Base-by-base conservation (phyloP, 2,797 vertebrate species). In the Cynopterus sphinx region DNA sequence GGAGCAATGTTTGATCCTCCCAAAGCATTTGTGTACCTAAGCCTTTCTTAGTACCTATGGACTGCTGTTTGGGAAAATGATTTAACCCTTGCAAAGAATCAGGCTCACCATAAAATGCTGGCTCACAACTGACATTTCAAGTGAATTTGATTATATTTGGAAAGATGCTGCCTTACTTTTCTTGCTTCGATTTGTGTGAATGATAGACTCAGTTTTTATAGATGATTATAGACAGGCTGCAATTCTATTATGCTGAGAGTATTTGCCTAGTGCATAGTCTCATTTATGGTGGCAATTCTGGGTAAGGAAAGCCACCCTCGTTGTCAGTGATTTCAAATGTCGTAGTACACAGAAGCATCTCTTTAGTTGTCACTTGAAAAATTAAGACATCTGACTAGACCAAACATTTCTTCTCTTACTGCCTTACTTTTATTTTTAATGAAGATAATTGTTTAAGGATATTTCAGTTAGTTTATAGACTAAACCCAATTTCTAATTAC, bases 391-490 rank as follows among this genome's bases (percentile, higher is more conserved):
- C 3, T 71, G 65, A n/a, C 89, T 82, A 53, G 10, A 65, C 49
- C 10, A 8, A 84, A 53, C 19, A 31, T 87, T 83, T 87, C 24
- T 89, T 81, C 21, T 91, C 65, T 96, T 7, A 55, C 46, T 0
- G 16, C 21, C 46, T 75, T 46, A 33, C 4, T 33, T 67, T 71
- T 67, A 17, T 63, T 57, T 36, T 36, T 43, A 49, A 67, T 92
- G 67, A 81, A 81, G 75, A 21, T 21, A 96, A 16, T 94, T 96
- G 51, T 94, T 88, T 95, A 95, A 94, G 67, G 41, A 61, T 90
- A 87, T 96, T 91, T 79, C 26, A 49, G 17, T 78, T 68, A 67
- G 36, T 94, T 85, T 31, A 87, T 41, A 77, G 31, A 61, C 49
- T 49, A 82, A 75, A 73, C 5, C 4, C 31, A 85, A 88, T 85